These are phyloP conservation scores for Meliscaeva auricollis DNA, from an alignment of 2,888 invertebrate species.

Conservation along the genomic window DNA sequence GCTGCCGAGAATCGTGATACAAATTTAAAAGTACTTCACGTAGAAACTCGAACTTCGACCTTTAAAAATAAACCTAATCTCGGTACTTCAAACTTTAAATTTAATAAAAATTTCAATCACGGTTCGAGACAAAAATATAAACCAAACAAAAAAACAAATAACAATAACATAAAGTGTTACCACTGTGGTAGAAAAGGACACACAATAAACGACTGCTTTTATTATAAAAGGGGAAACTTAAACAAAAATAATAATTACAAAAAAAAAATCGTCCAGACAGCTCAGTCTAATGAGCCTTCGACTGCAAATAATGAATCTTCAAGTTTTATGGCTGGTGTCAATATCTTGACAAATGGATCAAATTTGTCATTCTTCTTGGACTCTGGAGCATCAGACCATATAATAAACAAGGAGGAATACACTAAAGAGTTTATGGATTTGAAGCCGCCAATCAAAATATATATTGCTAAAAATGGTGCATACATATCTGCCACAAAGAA, in stretches of 20 bases:
- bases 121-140: background rate
- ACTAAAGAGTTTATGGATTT: conserved; percentile 47
- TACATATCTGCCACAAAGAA: conserved; percentile 79
- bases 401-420: conserved; percentile 62
- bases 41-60: conserved; percentile 31
- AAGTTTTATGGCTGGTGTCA: conserved; percentile 42
- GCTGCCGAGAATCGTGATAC: conserved; percentile 72
- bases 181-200: conserved; percentile 79
- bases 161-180: conserved; percentile 74
- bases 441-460: conserved; percentile 62
- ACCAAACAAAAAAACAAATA: background rate
- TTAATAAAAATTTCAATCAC: background rate
- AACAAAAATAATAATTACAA: conserved; percentile 20
- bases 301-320: conserved; percentile 5
- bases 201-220: conserved; percentile 78
- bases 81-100: background rate
- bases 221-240: conserved; percentile 35
- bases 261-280: conserved; percentile 1
- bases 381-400: conserved; percentile 60
- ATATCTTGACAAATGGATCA: background rate
- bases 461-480: conserved; percentile 74
- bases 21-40: conserved; percentile 78
- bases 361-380: conserved; percentile 41
- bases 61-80: background rate
- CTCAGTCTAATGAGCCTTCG: background rate